A percentile compares a stretch with the other conserved stretches of the same genome.
phyloP scores from a whole-genome alignment of 2,888 invertebrate genomes.

The Pseudanteris insignis region DNA sequence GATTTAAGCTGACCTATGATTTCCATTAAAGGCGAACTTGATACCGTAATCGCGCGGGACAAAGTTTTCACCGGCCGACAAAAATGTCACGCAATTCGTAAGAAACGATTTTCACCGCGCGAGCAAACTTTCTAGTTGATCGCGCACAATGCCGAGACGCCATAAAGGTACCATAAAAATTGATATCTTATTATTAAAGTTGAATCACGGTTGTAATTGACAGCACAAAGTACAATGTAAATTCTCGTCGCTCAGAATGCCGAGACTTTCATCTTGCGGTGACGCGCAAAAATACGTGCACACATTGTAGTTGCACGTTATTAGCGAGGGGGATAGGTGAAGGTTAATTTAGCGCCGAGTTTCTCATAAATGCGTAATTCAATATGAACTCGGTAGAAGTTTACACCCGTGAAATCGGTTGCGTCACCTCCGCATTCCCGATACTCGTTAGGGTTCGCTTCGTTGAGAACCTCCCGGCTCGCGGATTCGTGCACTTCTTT shows the following conservation, averaged over 20 bases:
- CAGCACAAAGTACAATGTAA: constrained; percentile 33
- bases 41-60: constrained; percentile 7
- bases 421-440: constrained; percentile 57
- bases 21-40: constrained; percentile 18
- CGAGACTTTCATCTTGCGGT: constrained; percentile 27
- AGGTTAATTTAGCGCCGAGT: constrained; percentile 32
- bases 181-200: constrained; percentile 24
- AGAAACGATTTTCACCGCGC: constrained; percentile 7
- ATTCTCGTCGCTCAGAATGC: constrained; percentile 16
- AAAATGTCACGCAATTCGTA: constrained; percentile 18
- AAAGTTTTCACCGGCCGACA: constrained; percentile 2
- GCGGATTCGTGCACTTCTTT: constrained; percentile 2
- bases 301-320: constrained; percentile 18
- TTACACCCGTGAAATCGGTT: constrained; percentile 52
- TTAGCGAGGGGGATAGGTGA: constrained; percentile 24
- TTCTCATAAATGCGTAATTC: constrained; percentile 40
- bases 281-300: constrained; percentile 24
- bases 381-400: constrained; percentile 34
- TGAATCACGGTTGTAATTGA: constrained; percentile 31
- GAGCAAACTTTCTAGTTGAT: too few relatives aligned
- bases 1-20: constrained; percentile 13
- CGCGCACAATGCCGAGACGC: constrained; percentile 2
- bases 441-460: constrained; percentile 47
- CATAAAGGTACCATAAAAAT: constrained; percentile 19
- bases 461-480: constrained; percentile 28